These are phyloP conservation scores for Hydractinia symbiolongicarpus DNA, from an alignment of 30 jellyfish, hydroid and myxozoan species.

Conservation along the genomic window DNA sequence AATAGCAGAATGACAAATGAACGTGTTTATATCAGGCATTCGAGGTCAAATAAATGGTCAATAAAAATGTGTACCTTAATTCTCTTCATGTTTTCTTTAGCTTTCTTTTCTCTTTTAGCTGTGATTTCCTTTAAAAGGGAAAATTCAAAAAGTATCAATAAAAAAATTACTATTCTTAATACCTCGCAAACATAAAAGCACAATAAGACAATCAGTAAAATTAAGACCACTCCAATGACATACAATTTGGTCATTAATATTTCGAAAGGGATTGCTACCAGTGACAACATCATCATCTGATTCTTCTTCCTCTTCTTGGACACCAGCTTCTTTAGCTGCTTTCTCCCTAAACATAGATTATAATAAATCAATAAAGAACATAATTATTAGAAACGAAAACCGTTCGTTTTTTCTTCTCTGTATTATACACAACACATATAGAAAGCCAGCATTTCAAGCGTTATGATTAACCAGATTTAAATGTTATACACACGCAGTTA, in stretches of 20 bases:
- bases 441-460: not conserved
- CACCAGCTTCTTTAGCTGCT: constrained; percentile 84
- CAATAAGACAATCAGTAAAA: not conserved
- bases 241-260: constrained; percentile 76
- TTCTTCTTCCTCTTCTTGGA: constrained; percentile 70
- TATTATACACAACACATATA: not conserved
- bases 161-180: not conserved
- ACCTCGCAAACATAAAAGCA: not conserved
- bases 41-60: not conserved
- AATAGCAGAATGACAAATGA: not conserved
- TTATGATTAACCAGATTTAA: no score
- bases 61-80: constrained; percentile 26
- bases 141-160: not conserved
- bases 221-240: not conserved
- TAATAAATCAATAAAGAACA: not conserved
- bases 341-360: constrained; percentile 47
- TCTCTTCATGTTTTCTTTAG: constrained; percentile 34
- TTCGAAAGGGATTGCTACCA: constrained; percentile 74
- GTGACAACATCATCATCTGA: constrained; percentile 75
- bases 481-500: no score
- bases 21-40: not conserved
- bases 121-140: constrained; percentile 23
- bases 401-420: not conserved
- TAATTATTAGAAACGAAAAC: not conserved
- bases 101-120: constrained; percentile 40